These are phyloP conservation scores for Chelidonichthys spinosus DNA, from an alignment of 2,797 vertebrate genomes.

Conservation along the genomic window DNA sequence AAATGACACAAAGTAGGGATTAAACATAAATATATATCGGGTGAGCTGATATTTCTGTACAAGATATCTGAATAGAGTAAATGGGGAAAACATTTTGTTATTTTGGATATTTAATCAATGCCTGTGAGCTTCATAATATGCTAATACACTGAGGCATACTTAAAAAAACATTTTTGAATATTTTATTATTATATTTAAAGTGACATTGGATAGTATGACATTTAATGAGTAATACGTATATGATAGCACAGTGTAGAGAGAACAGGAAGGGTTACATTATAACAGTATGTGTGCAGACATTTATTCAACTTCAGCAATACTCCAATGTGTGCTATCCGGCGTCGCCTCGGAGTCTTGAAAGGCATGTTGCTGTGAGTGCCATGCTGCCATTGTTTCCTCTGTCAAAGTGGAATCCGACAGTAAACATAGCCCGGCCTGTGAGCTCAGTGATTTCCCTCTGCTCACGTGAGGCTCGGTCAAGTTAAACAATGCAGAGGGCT, in stretches of 20 bases:
- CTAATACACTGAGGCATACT: neutral
- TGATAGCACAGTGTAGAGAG: too few relatives aligned
- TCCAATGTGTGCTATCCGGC: neutral
- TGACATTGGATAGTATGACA: too few relatives aligned
- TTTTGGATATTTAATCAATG: neutral
- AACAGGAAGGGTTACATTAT: neutral
- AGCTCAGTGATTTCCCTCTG: conserved; percentile 46
- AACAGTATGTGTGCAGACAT: neutral
- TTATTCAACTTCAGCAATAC: too few relatives aligned
- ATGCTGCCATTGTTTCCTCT: conserved; percentile 45
- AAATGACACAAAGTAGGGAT: neutral
- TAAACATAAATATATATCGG: too few relatives aligned
- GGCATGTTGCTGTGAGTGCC: conserved; percentile 29
- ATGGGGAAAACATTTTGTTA: neutral
- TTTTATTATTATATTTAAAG: too few relatives aligned
- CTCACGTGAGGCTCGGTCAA: conserved; percentile 26
- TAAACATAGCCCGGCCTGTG: conserved; percentile 40
- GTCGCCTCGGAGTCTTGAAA: conserved; percentile 40
- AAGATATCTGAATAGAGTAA: too few relatives aligned
- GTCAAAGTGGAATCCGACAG: conserved; percentile 35
- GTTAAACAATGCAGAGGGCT: conserved; percentile 56
- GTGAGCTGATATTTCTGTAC: too few relatives aligned
- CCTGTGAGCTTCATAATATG: neutral
- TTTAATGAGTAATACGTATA: too few relatives aligned
- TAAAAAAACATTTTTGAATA: too few relatives aligned